Evolutionary conservation across 2,797 vertebrate species (phyloP), one percentile per base, ranked within the genome.

Genomic region (Nyctalus aviator): DNA sequence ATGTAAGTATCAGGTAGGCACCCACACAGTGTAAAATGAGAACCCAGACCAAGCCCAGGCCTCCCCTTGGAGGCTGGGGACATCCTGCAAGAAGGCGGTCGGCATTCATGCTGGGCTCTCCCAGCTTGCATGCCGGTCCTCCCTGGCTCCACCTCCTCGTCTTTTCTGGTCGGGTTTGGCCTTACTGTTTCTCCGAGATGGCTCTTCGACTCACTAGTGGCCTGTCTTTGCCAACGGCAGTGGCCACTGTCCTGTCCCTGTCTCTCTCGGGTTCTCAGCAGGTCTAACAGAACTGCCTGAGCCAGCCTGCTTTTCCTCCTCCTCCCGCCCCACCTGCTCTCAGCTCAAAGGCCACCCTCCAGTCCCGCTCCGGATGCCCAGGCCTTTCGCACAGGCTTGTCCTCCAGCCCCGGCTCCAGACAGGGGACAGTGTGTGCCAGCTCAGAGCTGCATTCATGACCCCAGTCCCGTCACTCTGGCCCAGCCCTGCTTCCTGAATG

Each of bases 31-130:
- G 25, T 15, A 5, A 11, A 8, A 9, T 4, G 35, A 44, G 68
- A 15, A 11, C 75, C 32, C 8, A 14, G 23, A 14, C 21, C 3
- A 13, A 77, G n/a, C n/a, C 76, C 0, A 15, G 84, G 41, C 48
- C 37, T 30, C 1, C 32, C 5, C 7, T 10, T 20, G 10, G 32
- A 12, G 48, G 10, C 2, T 48, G 20, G 55, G 44, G 23, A 57
- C 20, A 18, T 11, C 41, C 18, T 18, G 3, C 35, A 64, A 15
- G 35, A n/a, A 32, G 8, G 32, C 1, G 1, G 1, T 21, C 0
- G 17, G 44, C 7, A 21, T 44, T 27, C 50, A 1, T 14, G 18
- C 72, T 15, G 32, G 14, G 14, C 13, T 62, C 32, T 46, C 20
- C 71, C 30, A 5, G 46, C 20, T 11, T 10, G 12, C 27, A 18